A percentile compares a stretch with the other conserved stretches of the same genome.
phyloP scores from a whole-genome alignment of 2,113 vertebrate species.

The Cyprichromis sp. region DNA sequence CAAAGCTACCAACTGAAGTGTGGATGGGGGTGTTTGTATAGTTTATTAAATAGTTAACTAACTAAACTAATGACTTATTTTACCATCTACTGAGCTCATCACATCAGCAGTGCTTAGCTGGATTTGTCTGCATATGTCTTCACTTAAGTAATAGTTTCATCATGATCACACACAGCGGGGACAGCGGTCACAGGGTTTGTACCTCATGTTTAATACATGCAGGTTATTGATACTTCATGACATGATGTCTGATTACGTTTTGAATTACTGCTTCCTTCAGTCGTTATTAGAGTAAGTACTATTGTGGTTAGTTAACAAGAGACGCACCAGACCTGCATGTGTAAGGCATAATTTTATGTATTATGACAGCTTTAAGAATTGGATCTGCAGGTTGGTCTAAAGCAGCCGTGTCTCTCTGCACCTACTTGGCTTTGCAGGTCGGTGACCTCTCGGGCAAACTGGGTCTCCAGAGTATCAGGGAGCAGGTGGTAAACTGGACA shows the following conservation, averaged over 20 bases:
- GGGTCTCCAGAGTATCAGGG: slow-evolving; percentile 81
- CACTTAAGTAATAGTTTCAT: background rate
- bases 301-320: background rate
- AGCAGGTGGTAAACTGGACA: slow-evolving; percentile 79
- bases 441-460: slow-evolving; percentile 72
- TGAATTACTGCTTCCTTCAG: background rate
- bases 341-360: fast-evolving
- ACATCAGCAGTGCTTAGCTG: fast-evolving
- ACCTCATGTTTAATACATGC: fast-evolving
- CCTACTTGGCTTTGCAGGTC: slow-evolving; percentile 44
- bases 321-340: background rate
- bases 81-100: background rate
- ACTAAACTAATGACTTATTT: background rate
- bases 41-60: background rate
- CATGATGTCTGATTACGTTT: background rate
- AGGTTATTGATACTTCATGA: background rate
- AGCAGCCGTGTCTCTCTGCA: fast-evolving
- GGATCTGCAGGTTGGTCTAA: background rate
- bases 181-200: background rate
- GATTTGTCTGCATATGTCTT: background rate
- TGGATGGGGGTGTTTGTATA: fast-evolving
- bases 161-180: background rate
- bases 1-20: background rate
- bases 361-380: background rate
- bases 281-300: background rate